These are phyloP conservation scores for Agapostemon virescens DNA, from an alignment of 2,888 invertebrate genomes.

Conservation along the genomic window DNA sequence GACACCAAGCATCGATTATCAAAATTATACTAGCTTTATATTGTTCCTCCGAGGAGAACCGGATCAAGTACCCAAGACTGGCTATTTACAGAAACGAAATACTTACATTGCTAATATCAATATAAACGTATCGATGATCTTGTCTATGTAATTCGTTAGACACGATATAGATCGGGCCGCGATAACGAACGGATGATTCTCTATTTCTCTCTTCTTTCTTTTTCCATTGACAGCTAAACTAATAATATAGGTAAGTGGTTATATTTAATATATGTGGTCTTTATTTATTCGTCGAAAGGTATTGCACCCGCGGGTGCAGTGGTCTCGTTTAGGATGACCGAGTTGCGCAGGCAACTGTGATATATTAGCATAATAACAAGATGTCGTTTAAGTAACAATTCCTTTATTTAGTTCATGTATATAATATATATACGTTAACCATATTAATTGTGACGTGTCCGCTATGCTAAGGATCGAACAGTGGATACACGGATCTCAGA, in stretches of 20 bases:
- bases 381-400: conserved; percentile 56
- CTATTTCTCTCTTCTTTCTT: no score
- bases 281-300: conserved; percentile 62
- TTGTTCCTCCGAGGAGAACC: conserved; percentile 34
- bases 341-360: conserved; percentile 76
- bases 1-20: neutral
- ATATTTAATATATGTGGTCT: conserved; percentile 65
- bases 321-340: conserved; percentile 60
- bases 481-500: conserved; percentile 20
- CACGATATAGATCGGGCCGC: conserved; percentile 18
- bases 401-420: conserved; percentile 59
- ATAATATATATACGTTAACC: conserved; percentile 46
- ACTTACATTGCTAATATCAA: conserved; percentile 52
- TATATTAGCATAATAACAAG: conserved; percentile 74
- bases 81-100: conserved; percentile 46
- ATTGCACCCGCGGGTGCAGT: conserved; percentile 48
- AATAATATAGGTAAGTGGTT: conserved; percentile 56
- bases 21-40: conserved; percentile 40
- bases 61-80: conserved; percentile 50
- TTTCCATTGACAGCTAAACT: conserved; percentile 52
- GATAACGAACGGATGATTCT: neutral
- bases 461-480: conserved; percentile 21
- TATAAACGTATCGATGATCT: conserved; percentile 19
- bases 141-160: conserved; percentile 25
- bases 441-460: conserved; percentile 26